phyloP scores from a whole-genome alignment of 2,113 vertebrate species.

The Sigmodon hispidus region DNA sequence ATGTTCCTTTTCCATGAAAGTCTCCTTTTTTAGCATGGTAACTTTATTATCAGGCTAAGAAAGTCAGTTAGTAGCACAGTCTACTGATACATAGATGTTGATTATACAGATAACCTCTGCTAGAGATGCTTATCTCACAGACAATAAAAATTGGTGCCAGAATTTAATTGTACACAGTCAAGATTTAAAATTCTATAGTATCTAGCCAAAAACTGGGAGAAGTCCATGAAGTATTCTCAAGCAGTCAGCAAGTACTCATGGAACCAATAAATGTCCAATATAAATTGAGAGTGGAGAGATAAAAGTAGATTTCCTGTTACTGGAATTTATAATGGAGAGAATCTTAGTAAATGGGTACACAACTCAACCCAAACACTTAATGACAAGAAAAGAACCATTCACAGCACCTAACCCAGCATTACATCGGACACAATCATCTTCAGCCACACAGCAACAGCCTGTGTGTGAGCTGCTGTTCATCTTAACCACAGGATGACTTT shows the following conservation, averaged over 20 bases:
- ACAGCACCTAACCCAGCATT: background rate
- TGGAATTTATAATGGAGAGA: background rate
- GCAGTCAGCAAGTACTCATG: background rate
- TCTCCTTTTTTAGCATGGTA: background rate
- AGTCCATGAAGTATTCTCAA: background rate
- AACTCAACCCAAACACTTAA: conserved; percentile 24
- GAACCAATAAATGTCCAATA: background rate
- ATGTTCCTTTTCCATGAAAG: conserved; percentile 5
- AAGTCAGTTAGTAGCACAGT: conserved; percentile 1
- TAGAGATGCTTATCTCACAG: conserved; percentile 16
- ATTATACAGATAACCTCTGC: background rate
- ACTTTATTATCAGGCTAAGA: conserved; percentile 39
- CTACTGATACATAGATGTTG: background rate
- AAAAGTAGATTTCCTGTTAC: conserved; percentile 39
- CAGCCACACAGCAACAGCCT: background rate
- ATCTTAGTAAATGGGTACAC: background rate
- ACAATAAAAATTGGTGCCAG: conserved; percentile 13
- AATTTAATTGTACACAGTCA: background rate
- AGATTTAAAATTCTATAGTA: background rate
- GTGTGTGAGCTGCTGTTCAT: background rate
- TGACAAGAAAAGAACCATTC: background rate
- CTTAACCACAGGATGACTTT: background rate
- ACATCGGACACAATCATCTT: background rate
- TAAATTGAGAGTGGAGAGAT: background rate
- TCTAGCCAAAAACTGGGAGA: background rate